phyloP scores from a whole-genome alignment of 2,113 vertebrate genomes.

The Amazona guildingii region DNA sequence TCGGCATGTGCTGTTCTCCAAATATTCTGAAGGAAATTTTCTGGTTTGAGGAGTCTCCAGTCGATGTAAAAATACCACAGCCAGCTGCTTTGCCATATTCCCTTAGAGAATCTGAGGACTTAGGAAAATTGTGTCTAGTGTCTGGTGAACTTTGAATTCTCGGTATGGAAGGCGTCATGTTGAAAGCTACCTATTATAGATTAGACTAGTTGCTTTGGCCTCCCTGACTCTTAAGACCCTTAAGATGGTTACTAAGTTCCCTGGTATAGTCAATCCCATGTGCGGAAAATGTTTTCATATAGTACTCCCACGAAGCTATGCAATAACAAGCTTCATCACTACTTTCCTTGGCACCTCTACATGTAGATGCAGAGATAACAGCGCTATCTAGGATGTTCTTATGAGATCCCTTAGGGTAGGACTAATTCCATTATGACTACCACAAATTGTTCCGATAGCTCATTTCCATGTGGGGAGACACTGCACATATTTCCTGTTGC shows the following conservation, averaged over 20 bases:
- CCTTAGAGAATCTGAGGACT: background rate
- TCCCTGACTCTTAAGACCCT: background rate
- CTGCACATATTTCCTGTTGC: background rate
- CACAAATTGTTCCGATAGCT: background rate
- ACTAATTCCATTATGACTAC: background rate
- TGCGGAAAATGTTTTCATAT: background rate
- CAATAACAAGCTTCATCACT: background rate
- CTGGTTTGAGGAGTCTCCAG: background rate
- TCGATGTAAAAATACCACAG: background rate
- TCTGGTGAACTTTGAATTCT: background rate
- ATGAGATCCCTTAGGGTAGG: background rate
- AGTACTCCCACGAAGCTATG: background rate
- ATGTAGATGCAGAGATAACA: background rate
- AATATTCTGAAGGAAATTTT: background rate
- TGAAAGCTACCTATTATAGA: background rate
- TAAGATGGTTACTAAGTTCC: background rate
- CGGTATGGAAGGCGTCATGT: background rate
- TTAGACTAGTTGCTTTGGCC: background rate
- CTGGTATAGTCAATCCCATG: background rate
- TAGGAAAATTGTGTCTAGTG: background rate
- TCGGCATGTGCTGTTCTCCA: background rate
- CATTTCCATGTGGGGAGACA: background rate
- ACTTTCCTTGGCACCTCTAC: background rate
- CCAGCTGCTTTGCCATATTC: background rate
- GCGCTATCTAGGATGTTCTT: background rate